Conservation (phyloP, 2,888 invertebrate genomes). For the Alviniconcha strummeri region DNA sequence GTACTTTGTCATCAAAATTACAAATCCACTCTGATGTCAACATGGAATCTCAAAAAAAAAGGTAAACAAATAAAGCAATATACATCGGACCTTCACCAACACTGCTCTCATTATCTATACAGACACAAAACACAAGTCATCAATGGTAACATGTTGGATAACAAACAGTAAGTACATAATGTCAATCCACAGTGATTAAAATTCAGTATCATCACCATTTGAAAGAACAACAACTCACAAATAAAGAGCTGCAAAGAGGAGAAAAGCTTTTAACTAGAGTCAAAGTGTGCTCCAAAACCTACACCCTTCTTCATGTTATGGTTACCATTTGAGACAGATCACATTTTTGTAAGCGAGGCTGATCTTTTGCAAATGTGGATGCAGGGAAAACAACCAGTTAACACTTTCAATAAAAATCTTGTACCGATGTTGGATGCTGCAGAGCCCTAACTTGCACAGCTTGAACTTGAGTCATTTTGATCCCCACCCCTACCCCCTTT, state of each 20-base stretch:
- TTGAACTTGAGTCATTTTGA: too few species aligned
- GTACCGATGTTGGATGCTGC: too few species aligned
- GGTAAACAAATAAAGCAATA: neutral
- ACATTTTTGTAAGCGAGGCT: neutral
- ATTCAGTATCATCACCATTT: neutral
- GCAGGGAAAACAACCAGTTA: too few species aligned
- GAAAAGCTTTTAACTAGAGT: neutral
- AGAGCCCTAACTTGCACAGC: too few species aligned
- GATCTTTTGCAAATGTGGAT: neutral
- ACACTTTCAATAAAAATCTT: too few species aligned
- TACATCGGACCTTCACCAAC: slow-evolving; percentile 22
- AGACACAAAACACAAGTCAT: neutral
- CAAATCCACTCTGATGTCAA: neutral
- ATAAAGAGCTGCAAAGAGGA: neutral
- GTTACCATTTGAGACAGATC: neutral
- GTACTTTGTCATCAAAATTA: too few species aligned
- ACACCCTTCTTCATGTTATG: too few species aligned
- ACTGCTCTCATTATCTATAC: slow-evolving; percentile 11
- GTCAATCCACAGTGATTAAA: neutral
- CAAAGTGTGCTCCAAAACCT: neutral
- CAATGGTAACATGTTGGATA: slow-evolving; percentile 1
- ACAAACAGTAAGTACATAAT: slow-evolving; percentile 28
- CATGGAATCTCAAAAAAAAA: neutral
- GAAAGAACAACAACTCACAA: neutral
- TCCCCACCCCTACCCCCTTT: too few species aligned